Evolutionary conservation across 2,888 invertebrate genomes (phyloP).

Genomic region (Andrena flavipes): DNA sequence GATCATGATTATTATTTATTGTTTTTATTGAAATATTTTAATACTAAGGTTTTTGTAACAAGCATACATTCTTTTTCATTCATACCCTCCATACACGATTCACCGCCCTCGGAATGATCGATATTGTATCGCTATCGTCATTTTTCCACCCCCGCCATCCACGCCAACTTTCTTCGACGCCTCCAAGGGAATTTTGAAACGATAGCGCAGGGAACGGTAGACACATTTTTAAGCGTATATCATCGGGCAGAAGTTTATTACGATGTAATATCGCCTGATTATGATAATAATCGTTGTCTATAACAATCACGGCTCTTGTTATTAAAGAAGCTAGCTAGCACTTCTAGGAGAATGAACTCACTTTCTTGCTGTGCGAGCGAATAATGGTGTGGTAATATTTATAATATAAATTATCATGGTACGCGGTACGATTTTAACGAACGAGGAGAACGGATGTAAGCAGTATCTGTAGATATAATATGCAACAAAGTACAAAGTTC

Average conservation of each 20-base stretch:
- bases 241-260: constrained; percentile 21
- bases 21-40: constrained; percentile 85
- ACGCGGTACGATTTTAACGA: constrained; percentile 46
- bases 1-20: constrained; percentile 84
- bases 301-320: constrained; percentile 41
- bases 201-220: constrained; percentile 28
- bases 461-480: constrained; percentile 54
- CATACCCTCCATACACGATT: constrained; percentile 66
- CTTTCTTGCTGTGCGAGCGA: constrained; percentile 52
- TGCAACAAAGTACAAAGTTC: constrained; percentile 68
- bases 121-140: constrained; percentile 24
- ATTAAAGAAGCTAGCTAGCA: constrained; percentile 44
- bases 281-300: constrained; percentile 40
- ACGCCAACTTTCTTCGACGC: neutral
- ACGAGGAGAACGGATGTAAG: constrained; percentile 44
- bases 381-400: constrained; percentile 22
- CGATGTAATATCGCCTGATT: constrained; percentile 5
- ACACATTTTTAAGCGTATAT: constrained; percentile 52
- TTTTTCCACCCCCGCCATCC: neutral
- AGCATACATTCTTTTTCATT: constrained; percentile 74
- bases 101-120: constrained; percentile 1
- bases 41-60: constrained; percentile 85
- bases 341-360: constrained; percentile 26
- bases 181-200: constrained; percentile 13
- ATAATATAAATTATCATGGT: constrained; percentile 30